These are phyloP conservation scores for Chelon auratus DNA, from an alignment of 2,797 vertebrate species.

Conservation along the genomic window DNA sequence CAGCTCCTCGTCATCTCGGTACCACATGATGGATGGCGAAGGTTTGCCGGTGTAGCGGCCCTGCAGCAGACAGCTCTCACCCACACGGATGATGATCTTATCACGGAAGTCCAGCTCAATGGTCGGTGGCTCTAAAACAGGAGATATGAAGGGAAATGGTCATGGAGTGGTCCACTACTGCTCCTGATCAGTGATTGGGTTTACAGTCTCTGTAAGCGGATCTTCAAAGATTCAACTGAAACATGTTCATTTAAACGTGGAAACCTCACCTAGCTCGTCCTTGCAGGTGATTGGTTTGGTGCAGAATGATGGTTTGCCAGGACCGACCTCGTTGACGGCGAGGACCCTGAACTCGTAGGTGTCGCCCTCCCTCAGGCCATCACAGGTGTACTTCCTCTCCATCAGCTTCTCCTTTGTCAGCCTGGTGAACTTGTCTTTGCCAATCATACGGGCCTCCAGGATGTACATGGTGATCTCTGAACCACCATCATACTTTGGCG, in stretches of 20 bases:
- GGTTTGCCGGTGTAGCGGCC: slow-evolving; percentile 96
- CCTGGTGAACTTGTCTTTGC: slow-evolving; percentile 94
- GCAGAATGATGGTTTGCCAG: slow-evolving; percentile 95
- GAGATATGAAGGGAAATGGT: no score
- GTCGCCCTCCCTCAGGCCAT: slow-evolving; percentile 94
- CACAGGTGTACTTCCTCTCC: slow-evolving; percentile 90
- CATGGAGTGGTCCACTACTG: no score
- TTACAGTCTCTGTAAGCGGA: no score
- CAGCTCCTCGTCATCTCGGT: slow-evolving; percentile 89
- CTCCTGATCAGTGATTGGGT: no score
- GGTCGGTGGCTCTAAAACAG: slow-evolving; percentile 90
- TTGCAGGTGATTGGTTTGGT: slow-evolving; percentile 97
- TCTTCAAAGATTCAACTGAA: not conserved
- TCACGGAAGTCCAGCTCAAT: slow-evolving; percentile 98
- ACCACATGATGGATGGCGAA: slow-evolving; percentile 92
- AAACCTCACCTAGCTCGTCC: slow-evolving; percentile 91
- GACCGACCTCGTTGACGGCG: slow-evolving; percentile 95
- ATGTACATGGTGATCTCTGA: slow-evolving; percentile 95
- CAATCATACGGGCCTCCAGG: slow-evolving; percentile 94
- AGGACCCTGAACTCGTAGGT: slow-evolving; percentile 94
- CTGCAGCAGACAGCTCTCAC: slow-evolving; percentile 92
- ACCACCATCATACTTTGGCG: slow-evolving; percentile 94
- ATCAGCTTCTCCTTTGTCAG: slow-evolving; percentile 93
- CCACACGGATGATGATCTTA: slow-evolving; percentile 92
- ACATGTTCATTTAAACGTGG: not conserved